phyloP scores from a whole-genome alignment of 1,140 invertebrate genomes.

The Drosophila simulans region DNA sequence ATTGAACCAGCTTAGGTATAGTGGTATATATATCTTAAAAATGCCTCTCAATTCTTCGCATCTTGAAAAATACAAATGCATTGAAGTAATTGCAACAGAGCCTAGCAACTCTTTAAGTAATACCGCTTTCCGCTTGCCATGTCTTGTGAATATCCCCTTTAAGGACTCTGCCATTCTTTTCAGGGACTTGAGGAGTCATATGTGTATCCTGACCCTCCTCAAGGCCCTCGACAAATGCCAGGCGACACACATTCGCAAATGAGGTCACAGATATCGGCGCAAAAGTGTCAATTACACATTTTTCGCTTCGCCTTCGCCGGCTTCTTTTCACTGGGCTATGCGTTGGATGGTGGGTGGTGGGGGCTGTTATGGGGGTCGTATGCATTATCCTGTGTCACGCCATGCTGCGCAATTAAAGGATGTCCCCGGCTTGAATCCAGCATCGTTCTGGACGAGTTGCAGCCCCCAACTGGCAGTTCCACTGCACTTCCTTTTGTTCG shows the following conservation, averaged over 20 bases:
- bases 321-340: constrained; percentile 21
- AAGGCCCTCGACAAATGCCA: constrained; percentile 47
- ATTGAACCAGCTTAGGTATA: too few relatives aligned
- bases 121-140: too few relatives aligned
- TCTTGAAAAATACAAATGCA: background rate
- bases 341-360: background rate
- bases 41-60: too few relatives aligned
- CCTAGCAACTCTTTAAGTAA: too few relatives aligned
- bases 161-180: background rate
- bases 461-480: constrained; percentile 12
- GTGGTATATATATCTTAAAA: too few relatives aligned
- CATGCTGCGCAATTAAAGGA: constrained; percentile 57
- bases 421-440: constrained; percentile 7
- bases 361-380: constrained; percentile 2
- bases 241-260: constrained; percentile 75
- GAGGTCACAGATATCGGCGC: constrained; percentile 77
- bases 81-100: too few relatives aligned
- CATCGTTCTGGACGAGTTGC: constrained; percentile 20
- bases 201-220: constrained; percentile 72
- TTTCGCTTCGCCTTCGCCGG: constrained; percentile 24
- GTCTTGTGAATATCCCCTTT: too few relatives aligned
- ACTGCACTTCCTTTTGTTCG: constrained; percentile 41
- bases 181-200: constrained; percentile 22
- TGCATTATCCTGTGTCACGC: constrained; percentile 22
- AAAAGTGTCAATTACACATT: constrained; percentile 79